Percentiles rank a stretch among this genome's conserved stretches.
Evolutionary conservation across 1,140 invertebrate species (phyloP).

Genomic region (Oreohelix idahoensis): DNA sequence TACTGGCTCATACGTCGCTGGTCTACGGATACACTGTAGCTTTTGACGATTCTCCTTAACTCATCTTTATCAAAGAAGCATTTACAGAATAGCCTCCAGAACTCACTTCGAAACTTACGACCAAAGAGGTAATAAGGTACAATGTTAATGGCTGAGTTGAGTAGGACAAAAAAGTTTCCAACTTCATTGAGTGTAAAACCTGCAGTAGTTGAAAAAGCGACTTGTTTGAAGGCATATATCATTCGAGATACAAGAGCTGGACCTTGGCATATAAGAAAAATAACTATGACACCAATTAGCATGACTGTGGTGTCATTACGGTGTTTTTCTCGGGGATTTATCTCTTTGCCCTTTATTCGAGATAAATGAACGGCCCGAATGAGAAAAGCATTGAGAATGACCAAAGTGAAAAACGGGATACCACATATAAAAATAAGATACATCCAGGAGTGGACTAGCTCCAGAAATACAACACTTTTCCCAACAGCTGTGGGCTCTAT

Average conservation of each 20-base stretch:
- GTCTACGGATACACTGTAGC: constrained; percentile 59
- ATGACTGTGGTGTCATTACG: constrained; percentile 72
- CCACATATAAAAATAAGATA: constrained; percentile 71
- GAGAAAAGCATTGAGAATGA: constrained; percentile 69
- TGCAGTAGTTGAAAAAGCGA: constrained; percentile 34
- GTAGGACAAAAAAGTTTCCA: constrained; percentile 69
- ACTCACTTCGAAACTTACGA: constrained; percentile 68
- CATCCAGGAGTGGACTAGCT: constrained; percentile 69
- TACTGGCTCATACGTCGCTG: constrained; percentile 49
- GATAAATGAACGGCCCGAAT: constrained; percentile 70
- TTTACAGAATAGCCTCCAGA: constrained; percentile 67
- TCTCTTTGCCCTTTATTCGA: constrained; percentile 59
- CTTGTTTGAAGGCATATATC: constrained; percentile 67
- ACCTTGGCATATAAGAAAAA: constrained; percentile 71
- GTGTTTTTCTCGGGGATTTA: constrained; percentile 67
- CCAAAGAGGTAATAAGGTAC: constrained; percentile 73
- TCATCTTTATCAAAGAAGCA: constrained; percentile 63
- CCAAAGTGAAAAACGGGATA: constrained; percentile 68
- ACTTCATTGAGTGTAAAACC: constrained; percentile 68
- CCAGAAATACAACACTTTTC: constrained; percentile 57
- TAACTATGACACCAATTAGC: constrained; percentile 71
- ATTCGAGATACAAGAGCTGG: constrained; percentile 69
- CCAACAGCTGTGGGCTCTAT: constrained; percentile 63
- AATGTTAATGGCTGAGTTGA: constrained; percentile 73
- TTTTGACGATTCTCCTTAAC: constrained; percentile 52